Conservation (phyloP, 1,140 invertebrate genomes). For the Bicyclus anynana region DNA sequence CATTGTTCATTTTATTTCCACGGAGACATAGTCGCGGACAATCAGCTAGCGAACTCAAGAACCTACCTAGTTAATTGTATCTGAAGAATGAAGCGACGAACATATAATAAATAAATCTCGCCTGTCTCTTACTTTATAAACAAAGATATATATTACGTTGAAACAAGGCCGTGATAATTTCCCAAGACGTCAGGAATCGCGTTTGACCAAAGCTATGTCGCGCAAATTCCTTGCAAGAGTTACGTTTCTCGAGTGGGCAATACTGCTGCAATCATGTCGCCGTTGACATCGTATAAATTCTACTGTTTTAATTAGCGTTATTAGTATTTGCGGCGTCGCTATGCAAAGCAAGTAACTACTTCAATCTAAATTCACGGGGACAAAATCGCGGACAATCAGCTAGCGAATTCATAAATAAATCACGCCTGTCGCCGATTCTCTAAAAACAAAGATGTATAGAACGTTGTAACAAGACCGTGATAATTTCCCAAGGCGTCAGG, state of each 20-base stretch:
- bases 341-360: no score
- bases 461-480: conserved; percentile 24
- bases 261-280: conserved; percentile 40
- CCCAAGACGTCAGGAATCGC: conserved; percentile 52
- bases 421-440: background rate
- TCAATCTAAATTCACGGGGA: no score
- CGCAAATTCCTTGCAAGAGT: background rate
- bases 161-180: conserved; percentile 50
- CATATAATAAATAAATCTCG: background rate
- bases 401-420: background rate
- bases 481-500: conserved; percentile 64
- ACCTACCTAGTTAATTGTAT: no score
- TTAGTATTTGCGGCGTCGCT: no score
- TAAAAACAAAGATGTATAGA: background rate
- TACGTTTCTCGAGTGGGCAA: background rate
- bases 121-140: background rate
- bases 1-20: no score
- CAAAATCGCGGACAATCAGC: background rate
- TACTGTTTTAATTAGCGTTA: background rate
- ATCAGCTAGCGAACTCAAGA: background rate
- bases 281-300: conserved; percentile 20
- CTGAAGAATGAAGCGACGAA: no score
- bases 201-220: conserved; percentile 29
- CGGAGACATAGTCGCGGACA: background rate
- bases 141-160: background rate